phyloP scores from a whole-genome alignment of 2,113 vertebrate genomes.

The Smithornis capensis region DNA sequence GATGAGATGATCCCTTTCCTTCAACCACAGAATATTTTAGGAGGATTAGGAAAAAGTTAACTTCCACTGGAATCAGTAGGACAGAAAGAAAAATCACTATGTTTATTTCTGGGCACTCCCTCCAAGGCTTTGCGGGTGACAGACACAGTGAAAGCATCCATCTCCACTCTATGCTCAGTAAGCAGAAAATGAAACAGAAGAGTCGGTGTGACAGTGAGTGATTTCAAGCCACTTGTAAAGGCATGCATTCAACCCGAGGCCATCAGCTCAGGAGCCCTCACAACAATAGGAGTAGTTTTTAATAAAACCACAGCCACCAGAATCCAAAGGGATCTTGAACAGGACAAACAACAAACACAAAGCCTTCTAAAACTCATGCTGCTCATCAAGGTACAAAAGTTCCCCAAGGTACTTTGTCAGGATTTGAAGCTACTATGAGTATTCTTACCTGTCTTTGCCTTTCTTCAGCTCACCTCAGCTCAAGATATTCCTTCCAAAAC shows the following conservation, averaged over 20 bases:
- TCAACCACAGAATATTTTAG: background rate
- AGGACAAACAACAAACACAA: constrained; percentile 7
- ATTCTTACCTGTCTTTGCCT: background rate
- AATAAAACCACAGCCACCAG: background rate
- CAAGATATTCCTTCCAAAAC: background rate
- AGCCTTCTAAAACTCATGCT: background rate
- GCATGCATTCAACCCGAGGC: constrained; percentile 36
- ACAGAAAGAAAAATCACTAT: constrained; percentile 39
- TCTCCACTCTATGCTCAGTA: constrained; percentile 61
- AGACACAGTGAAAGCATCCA: constrained; percentile 57
- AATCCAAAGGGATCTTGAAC: constrained; percentile 26
- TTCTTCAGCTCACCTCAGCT: background rate
- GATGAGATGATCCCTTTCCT: background rate
- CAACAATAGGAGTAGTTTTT: constrained; percentile 36
- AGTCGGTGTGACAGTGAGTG: constrained; percentile 55
- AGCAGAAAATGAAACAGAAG: constrained; percentile 72
- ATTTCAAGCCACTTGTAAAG: constrained; percentile 53
- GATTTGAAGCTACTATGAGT: background rate
- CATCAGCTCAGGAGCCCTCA: constrained; percentile 13
- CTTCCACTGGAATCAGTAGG: background rate
- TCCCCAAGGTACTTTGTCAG: constrained; percentile 14
- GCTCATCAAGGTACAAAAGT: background rate
- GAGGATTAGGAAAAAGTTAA: background rate
- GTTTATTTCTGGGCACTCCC: constrained; percentile 28
- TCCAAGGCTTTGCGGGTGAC: constrained; percentile 44